These are phyloP conservation scores for Himalopsyche kuldschensis DNA, from an alignment of 2,888 invertebrate genomes.

Conservation along the genomic window DNA sequence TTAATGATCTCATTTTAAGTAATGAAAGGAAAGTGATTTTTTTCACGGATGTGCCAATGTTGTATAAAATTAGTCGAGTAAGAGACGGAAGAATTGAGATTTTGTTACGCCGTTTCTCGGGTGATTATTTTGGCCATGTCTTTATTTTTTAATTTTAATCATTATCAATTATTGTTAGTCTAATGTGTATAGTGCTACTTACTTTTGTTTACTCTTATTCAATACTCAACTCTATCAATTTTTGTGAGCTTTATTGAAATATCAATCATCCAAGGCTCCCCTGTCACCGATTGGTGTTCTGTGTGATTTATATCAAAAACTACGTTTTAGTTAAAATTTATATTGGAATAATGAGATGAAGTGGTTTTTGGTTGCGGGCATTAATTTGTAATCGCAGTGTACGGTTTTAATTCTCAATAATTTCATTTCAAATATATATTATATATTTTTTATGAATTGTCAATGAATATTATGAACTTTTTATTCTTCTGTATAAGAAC, in stretches of 20 bases:
- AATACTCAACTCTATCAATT: not conserved
- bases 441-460: no score
- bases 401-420: not conserved
- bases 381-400: not conserved
- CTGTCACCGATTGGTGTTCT: not conserved
- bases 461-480: no score
- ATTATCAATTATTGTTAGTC: not conserved
- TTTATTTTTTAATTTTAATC: not conserved
- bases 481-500: no score
- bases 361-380: not conserved
- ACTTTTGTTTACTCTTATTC: not conserved
- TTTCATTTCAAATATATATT: not conserved
- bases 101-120: constrained; percentile 2
- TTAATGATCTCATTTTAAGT: constrained; percentile 37
- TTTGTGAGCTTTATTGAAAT: not conserved
- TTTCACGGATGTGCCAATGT: constrained; percentile 30
- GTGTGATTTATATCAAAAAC: not conserved
- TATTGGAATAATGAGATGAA: not conserved
- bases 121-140: constrained; percentile 33
- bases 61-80: constrained; percentile 17
- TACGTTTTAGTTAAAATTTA: not conserved
- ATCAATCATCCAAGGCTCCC: not conserved
- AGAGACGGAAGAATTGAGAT: not conserved
- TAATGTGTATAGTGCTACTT: not conserved
- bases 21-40: constrained; percentile 15